These are phyloP conservation scores for Prionailurus viverrinus DNA, from an alignment of 2,113 vertebrate species.

Conservation along the genomic window DNA sequence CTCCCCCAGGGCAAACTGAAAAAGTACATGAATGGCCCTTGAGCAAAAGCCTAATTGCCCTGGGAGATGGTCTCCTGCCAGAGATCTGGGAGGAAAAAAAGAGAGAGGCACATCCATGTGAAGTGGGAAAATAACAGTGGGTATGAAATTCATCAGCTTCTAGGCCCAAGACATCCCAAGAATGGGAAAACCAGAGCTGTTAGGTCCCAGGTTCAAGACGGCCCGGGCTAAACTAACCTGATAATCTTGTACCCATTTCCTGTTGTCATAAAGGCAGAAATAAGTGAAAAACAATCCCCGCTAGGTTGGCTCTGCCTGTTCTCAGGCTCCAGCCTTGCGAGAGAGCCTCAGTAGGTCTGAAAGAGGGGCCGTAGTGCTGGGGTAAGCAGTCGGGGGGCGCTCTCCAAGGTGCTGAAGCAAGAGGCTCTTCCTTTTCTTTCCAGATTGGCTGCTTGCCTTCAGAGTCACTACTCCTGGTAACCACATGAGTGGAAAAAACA, in stretches of 20 bases:
- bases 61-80: not conserved
- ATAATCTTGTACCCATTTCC: not conserved
- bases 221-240: not conserved
- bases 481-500: not conserved
- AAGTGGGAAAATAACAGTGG: not conserved
- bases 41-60: not conserved
- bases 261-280: not conserved
- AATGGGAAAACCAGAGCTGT: not conserved
- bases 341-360: not conserved
- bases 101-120: not conserved
- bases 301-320: not conserved
- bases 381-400: accelerated
- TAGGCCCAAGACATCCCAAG: not conserved
- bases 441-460: not conserved
- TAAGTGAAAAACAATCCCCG: not conserved
- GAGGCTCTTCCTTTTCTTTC: not conserved
- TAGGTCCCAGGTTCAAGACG: not conserved
- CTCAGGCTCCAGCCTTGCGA: accelerated
- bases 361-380: accelerated
- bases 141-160: not conserved
- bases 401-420: slow-evolving; percentile 64
- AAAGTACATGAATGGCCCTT: not conserved
- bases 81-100: not conserved
- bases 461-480: not conserved
- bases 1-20: not conserved